Conservation (phyloP, 2,113 vertebrate genomes). For the Microcebus jonahi region DNA sequence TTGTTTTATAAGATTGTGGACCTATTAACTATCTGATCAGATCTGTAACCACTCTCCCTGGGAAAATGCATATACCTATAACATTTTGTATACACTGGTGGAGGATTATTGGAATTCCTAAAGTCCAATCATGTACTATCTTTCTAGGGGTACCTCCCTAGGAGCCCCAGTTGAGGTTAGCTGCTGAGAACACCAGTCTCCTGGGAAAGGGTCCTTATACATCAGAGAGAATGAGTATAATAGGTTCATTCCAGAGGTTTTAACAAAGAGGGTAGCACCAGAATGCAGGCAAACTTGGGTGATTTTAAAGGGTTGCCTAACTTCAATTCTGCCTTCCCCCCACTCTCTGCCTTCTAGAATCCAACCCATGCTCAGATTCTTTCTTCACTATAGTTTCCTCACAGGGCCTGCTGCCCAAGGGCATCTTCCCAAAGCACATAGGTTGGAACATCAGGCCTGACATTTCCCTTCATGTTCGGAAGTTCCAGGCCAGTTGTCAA, state of each 20-base stretch:
- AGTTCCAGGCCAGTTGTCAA: not conserved
- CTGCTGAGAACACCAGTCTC: not conserved
- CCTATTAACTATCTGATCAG: conserved; percentile 17
- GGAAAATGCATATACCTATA: not conserved
- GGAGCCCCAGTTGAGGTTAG: not conserved
- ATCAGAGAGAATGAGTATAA: not conserved
- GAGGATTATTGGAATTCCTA: conserved; percentile 18
- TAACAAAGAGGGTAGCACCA: not conserved
- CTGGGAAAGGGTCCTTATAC: not conserved
- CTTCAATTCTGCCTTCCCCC: not conserved
- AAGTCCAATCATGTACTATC: not conserved
- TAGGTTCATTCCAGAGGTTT: not conserved
- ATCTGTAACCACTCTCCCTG: not conserved
- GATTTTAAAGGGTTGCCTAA: not conserved
- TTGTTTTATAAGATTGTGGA: not conserved
- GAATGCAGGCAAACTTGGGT: not conserved
- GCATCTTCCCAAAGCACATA: not conserved
- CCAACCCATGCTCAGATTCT: not conserved
- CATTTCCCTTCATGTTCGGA: not conserved
- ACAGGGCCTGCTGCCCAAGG: not conserved
- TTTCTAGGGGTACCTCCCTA: not conserved
- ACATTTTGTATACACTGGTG: not conserved
- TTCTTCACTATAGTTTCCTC: conserved; percentile 8
- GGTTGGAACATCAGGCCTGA: not conserved
- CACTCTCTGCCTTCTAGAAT: not conserved